A percentile compares a stretch with the other conserved stretches of the same genome.
phyloP scores from a whole-genome alignment of 2,797 vertebrate genomes.

The Sebastes baramenuke region DNA sequence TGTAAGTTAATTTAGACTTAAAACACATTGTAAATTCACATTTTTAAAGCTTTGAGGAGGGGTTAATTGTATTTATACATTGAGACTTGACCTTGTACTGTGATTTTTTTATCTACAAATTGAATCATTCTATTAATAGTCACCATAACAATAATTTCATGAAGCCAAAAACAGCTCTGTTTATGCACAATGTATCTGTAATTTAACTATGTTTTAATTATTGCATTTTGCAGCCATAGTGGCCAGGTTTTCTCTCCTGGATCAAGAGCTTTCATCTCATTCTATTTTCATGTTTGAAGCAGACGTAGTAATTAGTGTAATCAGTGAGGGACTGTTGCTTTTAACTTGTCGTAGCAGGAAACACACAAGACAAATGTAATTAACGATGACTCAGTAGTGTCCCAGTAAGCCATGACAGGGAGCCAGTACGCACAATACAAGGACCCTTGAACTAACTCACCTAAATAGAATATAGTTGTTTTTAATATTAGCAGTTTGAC shows the following conservation, averaged over 20 bases:
- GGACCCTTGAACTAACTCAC: neutral
- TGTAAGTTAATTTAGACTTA: slow-evolving; percentile 63
- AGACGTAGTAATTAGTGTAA: neutral
- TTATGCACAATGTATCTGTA: neutral
- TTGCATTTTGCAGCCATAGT: neutral
- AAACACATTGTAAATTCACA: neutral
- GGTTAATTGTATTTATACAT: neutral
- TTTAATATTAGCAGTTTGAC: neutral
- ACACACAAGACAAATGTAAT: neutral
- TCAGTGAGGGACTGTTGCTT: neutral
- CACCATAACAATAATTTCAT: neutral
- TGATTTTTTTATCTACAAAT: neutral
- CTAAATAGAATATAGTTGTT: neutral
- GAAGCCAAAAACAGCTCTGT: neutral
- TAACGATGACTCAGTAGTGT: neutral
- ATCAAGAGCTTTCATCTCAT: neutral
- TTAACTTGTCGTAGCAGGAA: neutral
- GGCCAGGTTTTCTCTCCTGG: neutral
- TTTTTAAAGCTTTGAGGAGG: neutral
- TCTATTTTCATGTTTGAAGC: neutral
- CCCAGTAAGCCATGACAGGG: neutral
- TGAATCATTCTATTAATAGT: neutral
- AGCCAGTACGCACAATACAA: neutral
- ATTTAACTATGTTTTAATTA: neutral
- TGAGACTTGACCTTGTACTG: neutral